A percentile compares a stretch with the other conserved stretches of the same genome.
Evolutionary conservation across 2,797 vertebrate species (phyloP).

Genomic region (Labeo calbasu): DNA sequence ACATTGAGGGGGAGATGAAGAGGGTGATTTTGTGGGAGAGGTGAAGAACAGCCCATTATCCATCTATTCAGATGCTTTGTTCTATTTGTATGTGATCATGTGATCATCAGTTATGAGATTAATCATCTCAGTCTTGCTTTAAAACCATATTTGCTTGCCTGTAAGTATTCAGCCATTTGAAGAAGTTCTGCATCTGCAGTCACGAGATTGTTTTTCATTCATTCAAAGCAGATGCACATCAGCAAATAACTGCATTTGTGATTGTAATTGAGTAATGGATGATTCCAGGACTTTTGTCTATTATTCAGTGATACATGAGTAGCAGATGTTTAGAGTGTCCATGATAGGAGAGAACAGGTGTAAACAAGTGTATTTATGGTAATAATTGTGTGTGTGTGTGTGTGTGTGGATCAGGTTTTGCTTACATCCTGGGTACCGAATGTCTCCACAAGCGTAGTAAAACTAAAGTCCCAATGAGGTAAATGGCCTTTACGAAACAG

Average conservation of each 20-base stretch:
- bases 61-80: constrained; percentile 26
- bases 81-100: constrained; percentile 19
- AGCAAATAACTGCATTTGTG: constrained; percentile 9
- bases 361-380: constrained; percentile 15
- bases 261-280: not conserved
- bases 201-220: not conserved
- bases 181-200: not conserved
- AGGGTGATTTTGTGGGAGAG: constrained; percentile 35
- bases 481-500: not conserved
- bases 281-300: not conserved
- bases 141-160: not conserved
- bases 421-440: not conserved
- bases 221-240: not conserved
- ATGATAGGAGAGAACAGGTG: constrained; percentile 1
- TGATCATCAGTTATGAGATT: constrained; percentile 2
- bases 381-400: not conserved
- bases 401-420: not conserved
- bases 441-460: not conserved
- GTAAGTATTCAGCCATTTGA: not conserved
- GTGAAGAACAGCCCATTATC: constrained; percentile 26
- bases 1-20: constrained; percentile 31
- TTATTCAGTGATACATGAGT: constrained; percentile 4
- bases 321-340: constrained; percentile 32
- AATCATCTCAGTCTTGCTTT: constrained; percentile 7
- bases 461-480: not conserved